Evolutionary conservation across 2,113 vertebrate species (phyloP).

Genomic region (Xiphophorus hellerii): DNA sequence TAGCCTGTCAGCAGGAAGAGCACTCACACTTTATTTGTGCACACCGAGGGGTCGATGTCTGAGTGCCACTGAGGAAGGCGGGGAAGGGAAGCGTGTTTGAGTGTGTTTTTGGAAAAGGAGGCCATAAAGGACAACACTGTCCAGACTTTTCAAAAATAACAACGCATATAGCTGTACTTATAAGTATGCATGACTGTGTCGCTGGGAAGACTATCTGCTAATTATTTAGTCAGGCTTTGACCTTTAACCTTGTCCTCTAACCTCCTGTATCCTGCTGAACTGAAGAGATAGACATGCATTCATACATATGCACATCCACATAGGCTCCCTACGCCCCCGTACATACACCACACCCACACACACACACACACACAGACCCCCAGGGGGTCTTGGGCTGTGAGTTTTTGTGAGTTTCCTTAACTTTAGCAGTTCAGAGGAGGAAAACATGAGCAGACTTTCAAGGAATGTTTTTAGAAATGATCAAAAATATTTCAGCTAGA

Average conservation of each 20-base stretch:
- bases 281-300: constrained; percentile 57
- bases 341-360: constrained; percentile 17
- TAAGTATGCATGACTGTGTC: constrained; percentile 7
- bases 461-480: constrained; percentile 28
- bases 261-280: constrained; percentile 74
- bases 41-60: constrained; percentile 20
- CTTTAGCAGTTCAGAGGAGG: constrained; percentile 1
- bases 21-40: constrained; percentile 21
- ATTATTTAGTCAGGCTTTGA: constrained; percentile 78
- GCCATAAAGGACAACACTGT: constrained; percentile 66
- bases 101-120: constrained; percentile 55
- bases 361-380: constrained; percentile 6
- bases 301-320: constrained; percentile 65
- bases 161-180: constrained; percentile 26
- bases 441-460: constrained; percentile 18
- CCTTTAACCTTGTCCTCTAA: constrained; percentile 72
- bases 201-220: constrained; percentile 56
- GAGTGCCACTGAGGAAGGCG: constrained; percentile 25
- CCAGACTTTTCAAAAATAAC: constrained; percentile 74
- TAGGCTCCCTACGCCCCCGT: constrained; percentile 9
- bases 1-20: constrained; percentile 68
- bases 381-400: constrained; percentile 37
- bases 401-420: constrained; percentile 25
- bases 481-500: constrained; percentile 9
- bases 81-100: constrained; percentile 47